phyloP scores from a whole-genome alignment of 2,888 invertebrate species.

The Amphipyra tragopoginis region DNA sequence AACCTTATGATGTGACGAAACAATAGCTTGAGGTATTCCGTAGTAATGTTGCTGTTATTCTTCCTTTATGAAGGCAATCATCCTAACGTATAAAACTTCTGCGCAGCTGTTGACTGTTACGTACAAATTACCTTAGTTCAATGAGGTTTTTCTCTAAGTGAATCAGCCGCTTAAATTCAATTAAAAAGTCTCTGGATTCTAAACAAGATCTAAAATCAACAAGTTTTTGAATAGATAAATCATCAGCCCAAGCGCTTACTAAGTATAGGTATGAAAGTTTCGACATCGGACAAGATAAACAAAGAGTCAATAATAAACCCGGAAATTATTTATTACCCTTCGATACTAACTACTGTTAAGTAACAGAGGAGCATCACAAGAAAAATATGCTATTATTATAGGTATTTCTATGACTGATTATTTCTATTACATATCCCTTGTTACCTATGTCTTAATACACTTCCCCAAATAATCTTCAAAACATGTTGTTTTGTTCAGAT shows the following conservation, averaged over 20 bases:
- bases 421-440: too few relatives aligned
- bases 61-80: conserved; percentile 14
- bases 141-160: too few relatives aligned
- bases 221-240: background rate
- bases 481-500: conserved; percentile 19
- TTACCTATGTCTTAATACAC: conserved; percentile 4
- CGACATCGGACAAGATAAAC: conserved; percentile 29
- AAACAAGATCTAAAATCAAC: too few relatives aligned
- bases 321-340: conserved; percentile 47
- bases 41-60: conserved; percentile 5
- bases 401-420: conserved; percentile 17
- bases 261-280: conserved; percentile 16
- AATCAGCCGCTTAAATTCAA: too few relatives aligned
- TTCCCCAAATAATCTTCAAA: conserved; percentile 36
- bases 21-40: conserved; percentile 24
- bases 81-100: background rate
- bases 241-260: background rate
- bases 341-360: conserved; percentile 32
- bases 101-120: background rate
- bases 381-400: background rate
- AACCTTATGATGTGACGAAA: conserved; percentile 32
- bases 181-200: too few relatives aligned
- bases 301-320: conserved; percentile 28
- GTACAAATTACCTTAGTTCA: background rate
- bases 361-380: background rate